Base-by-base conservation (phyloP, 2,113 vertebrate species). In the Nesoenas mayeri region DNA sequence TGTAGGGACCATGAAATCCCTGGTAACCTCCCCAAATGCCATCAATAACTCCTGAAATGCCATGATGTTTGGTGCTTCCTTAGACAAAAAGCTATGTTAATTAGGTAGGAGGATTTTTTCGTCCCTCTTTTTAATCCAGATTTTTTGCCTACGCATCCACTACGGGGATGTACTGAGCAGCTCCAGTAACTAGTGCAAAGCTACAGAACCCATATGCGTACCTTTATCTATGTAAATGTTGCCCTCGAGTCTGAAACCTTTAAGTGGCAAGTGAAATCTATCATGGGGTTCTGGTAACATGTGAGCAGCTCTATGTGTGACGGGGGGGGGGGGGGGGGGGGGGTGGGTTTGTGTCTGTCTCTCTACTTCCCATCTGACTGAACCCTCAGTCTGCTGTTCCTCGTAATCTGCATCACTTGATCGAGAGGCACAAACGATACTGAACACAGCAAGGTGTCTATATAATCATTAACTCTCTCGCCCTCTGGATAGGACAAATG, bases 1-100 rank as follows among this genome's bases (percentile, higher is more conserved):
- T 97, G 72, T 97, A 95, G 97, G 95, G 97, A 96, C 96, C 92
- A 71, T 79, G 91, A 97, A 97, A 97, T 97, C 97, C 97, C 97
- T 89, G 92, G 96, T 97, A 97, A 96, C 96, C 91, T 97, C 97
- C 97, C 95, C 96, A 97, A 96, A 96, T 97, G 96, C 97, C 97
- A 97, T 97, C 97, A 98, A 97, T 96, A 97, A 97, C 97, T 98
- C 98, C 96, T 97, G 94, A 98, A 97, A 97, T 97, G 96, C 96
- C 97, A 97, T 97, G 96, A 79, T 84, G 97, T 93, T 97, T 98
- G 96, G 97, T 97, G 96, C 94, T 95, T 97, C 90, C 94, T 96
- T 96, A 95, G 91, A 97, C 93, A 93, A 94, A 97, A 98, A 97
- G 94, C 96, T 95, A 81, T 97, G 94, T 94, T 97, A 96, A 96